A percentile compares a stretch with the other conserved stretches of the same genome.
Evolutionary conservation across 1,140 invertebrate genomes (phyloP).

Genomic region (Tetraneura akinire): DNA sequence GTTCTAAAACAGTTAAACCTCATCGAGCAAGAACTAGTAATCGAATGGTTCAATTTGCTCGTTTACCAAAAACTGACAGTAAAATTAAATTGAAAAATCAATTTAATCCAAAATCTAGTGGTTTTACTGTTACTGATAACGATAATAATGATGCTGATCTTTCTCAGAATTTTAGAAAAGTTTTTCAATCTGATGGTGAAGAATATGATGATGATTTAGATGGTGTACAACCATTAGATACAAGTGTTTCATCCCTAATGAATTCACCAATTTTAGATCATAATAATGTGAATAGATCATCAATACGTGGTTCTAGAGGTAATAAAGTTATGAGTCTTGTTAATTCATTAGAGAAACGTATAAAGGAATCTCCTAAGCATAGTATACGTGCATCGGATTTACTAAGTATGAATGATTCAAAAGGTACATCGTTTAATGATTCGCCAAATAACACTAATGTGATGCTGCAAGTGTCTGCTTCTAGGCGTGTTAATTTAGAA

Average conservation of each 20-base stretch:
- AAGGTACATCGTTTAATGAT: not conserved
- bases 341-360: conserved; percentile 31
- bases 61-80: conserved; percentile 33
- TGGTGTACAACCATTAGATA: conserved; percentile 37
- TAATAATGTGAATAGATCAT: not conserved
- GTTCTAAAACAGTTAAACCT: conserved; percentile 35
- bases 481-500: conserved; percentile 36
- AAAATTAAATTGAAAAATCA: conserved; percentile 25
- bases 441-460: conserved; percentile 3
- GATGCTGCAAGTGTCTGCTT: not conserved
- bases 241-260: conserved; percentile 24
- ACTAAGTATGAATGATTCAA: conserved; percentile 5
- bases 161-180: not conserved
- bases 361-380: conserved; percentile 1
- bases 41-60: conserved; percentile 46
- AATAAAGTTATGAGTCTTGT: conserved; percentile 43
- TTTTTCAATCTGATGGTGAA: not conserved
- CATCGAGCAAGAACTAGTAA: not conserved
- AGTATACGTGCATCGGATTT: conserved; percentile 35
- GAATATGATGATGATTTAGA: conserved; percentile 40
- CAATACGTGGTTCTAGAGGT: conserved; percentile 41
- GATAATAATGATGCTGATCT: not conserved
- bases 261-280: conserved; percentile 39
- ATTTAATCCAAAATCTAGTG: not conserved
- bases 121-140: not conserved